phyloP scores from a whole-genome alignment of 2,113 vertebrate genomes.

The Coryphaenoides rupestris region DNA sequence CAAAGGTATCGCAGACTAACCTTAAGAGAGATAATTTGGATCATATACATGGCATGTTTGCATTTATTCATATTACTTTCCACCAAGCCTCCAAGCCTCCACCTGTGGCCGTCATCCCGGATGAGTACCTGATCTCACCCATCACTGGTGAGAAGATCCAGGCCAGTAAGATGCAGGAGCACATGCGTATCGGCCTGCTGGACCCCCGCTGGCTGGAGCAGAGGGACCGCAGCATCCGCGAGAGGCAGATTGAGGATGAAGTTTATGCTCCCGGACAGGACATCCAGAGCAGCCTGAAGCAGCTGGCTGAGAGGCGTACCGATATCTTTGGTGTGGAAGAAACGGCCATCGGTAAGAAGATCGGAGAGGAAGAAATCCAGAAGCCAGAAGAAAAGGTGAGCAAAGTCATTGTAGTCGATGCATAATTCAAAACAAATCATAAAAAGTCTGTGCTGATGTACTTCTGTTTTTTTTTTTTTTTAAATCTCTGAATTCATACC shows the following conservation, averaged over 20 bases:
- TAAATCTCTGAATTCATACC: background rate
- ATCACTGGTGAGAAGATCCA: slow-evolving; percentile 98
- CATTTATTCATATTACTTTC: slow-evolving; percentile 3
- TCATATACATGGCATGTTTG: background rate
- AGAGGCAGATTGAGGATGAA: slow-evolving; percentile 95
- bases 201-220: slow-evolving; percentile 98
- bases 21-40: background rate
- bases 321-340: slow-evolving; percentile 99
- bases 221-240: slow-evolving; percentile 90
- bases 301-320: slow-evolving; percentile 96
- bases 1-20: slow-evolving; percentile 79
- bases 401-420: background rate
- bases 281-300: slow-evolving; percentile 98
- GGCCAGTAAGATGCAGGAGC: slow-evolving; percentile 98
- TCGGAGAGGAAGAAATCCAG: slow-evolving; percentile 98
- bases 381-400: slow-evolving; percentile 97
- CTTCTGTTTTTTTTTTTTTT: background rate
- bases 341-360: slow-evolving; percentile 98
- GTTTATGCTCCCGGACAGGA: slow-evolving; percentile 97
- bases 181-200: slow-evolving; percentile 96
- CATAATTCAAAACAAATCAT: too few species aligned
- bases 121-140: slow-evolving; percentile 96
- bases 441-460: background rate
- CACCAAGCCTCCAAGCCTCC: slow-evolving; percentile 83
- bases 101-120: slow-evolving; percentile 72